Percentiles rank a stretch among this genome's conserved stretches.
These are phyloP conservation scores for Suricata suricatta DNA, from an alignment of 2,113 vertebrate genomes.

Conservation along the genomic window DNA sequence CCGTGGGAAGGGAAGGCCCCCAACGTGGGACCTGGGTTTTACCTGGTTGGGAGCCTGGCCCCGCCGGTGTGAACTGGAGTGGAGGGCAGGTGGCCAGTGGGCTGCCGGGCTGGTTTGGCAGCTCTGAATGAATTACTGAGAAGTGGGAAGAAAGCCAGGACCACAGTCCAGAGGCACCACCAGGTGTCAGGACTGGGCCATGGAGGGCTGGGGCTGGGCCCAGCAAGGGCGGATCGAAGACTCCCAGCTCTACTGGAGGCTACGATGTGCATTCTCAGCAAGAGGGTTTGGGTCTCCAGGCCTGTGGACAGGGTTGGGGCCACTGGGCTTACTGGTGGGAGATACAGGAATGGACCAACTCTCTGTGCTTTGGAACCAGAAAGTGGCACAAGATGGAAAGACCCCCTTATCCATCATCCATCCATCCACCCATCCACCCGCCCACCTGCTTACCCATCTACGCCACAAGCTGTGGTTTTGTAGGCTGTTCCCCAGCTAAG, in stretches of 20 bases:
- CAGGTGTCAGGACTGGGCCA: constrained; percentile 55
- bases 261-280: not conserved
- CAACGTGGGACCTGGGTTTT: not conserved
- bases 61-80: not conserved
- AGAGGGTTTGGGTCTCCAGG: not conserved
- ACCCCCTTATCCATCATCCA: not conserved
- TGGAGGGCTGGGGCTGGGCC: not conserved
- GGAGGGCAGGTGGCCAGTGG: not conserved
- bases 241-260: not conserved
- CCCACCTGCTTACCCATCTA: not conserved
- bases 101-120: constrained; percentile 47
- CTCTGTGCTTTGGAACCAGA: not conserved
- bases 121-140: not conserved
- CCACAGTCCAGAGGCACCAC: not conserved
- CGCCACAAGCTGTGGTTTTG: not conserved
- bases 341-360: not conserved
- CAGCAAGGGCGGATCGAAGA: not conserved
- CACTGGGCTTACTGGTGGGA: not conserved
- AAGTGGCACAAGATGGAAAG: not conserved
- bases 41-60: not conserved
- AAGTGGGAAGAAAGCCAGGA: not conserved
- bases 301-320: not conserved
- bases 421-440: too few species aligned
- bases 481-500: not conserved
- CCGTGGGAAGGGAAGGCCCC: not conserved